Conservation (phyloP, 2,113 vertebrate species). For the Pica pica region DNA sequence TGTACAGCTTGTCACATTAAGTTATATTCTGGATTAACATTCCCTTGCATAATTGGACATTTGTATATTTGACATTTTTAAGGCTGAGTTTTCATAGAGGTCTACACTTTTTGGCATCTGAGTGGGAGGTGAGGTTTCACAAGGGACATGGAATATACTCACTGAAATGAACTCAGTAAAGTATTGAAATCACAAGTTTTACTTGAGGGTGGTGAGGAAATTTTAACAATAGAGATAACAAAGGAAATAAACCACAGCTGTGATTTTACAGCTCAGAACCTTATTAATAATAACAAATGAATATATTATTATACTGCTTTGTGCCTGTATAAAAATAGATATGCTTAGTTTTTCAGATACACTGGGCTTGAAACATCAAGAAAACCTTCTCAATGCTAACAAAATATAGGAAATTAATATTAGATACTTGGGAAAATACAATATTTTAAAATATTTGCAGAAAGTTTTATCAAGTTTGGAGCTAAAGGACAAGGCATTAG, state of each 20-base stretch:
- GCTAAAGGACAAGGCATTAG: neutral
- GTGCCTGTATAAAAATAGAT: neutral
- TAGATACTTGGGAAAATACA: neutral
- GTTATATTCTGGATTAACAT: neutral
- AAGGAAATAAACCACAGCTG: neutral
- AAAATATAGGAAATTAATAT: neutral
- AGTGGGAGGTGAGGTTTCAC: neutral
- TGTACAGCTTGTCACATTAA: neutral
- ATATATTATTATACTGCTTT: neutral
- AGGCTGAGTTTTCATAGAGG: neutral
- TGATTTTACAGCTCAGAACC: neutral
- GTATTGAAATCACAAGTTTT: neutral
- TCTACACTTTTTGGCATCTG: neutral
- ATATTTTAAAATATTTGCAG: neutral
- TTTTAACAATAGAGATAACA: slow-evolving; percentile 7
- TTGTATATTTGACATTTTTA: slow-evolving; percentile 16
- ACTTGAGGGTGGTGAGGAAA: neutral
- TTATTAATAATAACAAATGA: neutral
- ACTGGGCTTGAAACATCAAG: neutral
- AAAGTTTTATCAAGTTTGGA: neutral
- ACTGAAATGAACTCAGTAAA: neutral
- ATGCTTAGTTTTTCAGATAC: neutral
- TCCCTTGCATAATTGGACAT: neutral
- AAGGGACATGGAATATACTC: neutral
- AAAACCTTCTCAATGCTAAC: neutral